Conservation (phyloP, 2,113 vertebrate species). For the Melanocharis versteri region DNA sequence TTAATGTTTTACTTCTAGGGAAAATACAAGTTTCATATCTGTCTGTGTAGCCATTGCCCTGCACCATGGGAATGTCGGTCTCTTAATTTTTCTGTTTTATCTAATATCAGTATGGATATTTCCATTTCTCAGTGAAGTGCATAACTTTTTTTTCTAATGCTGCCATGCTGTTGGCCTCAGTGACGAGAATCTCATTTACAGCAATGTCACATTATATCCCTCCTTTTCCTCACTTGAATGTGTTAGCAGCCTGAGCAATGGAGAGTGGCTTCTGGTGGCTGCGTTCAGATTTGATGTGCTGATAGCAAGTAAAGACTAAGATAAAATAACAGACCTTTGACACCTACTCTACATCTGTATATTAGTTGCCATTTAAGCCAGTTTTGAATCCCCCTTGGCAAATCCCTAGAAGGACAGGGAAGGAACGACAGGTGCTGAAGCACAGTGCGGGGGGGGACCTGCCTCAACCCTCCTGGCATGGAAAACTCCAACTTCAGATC, state of each 20-base stretch:
- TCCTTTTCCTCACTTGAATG: background rate
- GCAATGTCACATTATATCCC: background rate
- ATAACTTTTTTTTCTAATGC: background rate
- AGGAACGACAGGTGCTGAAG: fast-evolving
- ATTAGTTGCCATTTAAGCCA: background rate
- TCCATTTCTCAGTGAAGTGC: background rate
- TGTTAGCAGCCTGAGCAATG: background rate
- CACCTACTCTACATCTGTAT: background rate
- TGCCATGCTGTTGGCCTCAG: background rate
- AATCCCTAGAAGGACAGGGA: background rate
- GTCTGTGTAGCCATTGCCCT: background rate
- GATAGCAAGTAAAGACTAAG: background rate
- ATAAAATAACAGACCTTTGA: background rate
- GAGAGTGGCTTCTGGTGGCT: background rate
- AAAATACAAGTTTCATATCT: background rate
- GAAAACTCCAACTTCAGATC: background rate
- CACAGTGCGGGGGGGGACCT: fast-evolving
- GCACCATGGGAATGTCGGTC: background rate
- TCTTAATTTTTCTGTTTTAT: background rate
- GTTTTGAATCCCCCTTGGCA: background rate
- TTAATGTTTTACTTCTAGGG: background rate
- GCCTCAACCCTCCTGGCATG: background rate
- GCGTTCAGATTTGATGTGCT: background rate
- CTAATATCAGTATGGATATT: background rate
- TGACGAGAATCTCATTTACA: background rate